phyloP scores from a whole-genome alignment of 2,888 invertebrate genomes.

The Tromatobia lineatoria region DNA sequence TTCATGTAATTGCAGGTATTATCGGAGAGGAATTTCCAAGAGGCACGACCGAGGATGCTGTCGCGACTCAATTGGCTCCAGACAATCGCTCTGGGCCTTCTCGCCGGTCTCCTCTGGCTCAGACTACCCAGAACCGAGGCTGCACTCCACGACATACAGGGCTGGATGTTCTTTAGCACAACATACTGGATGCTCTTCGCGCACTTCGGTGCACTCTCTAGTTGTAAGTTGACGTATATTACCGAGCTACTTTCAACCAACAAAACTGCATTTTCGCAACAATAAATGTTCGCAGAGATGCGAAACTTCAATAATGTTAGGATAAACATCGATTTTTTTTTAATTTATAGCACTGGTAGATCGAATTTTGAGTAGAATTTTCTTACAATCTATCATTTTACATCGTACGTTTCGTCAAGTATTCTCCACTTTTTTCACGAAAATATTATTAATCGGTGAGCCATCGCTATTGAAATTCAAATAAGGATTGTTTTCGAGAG shows the following conservation, averaged over 20 bases:
- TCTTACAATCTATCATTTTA: too few relatives aligned
- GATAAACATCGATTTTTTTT: background rate
- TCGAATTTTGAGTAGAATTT: too few relatives aligned
- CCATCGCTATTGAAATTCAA: too few relatives aligned
- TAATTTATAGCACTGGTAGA: too few relatives aligned
- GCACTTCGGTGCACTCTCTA: conserved; percentile 91
- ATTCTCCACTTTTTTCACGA: too few relatives aligned
- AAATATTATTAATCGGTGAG: too few relatives aligned
- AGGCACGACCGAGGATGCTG: conserved; percentile 91
- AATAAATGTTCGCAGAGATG: too few relatives aligned
- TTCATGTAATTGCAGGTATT: conserved; percentile 86
- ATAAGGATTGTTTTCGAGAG: too few relatives aligned
- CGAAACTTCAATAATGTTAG: background rate
- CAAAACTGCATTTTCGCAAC: background rate
- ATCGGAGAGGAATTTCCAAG: conserved; percentile 91
- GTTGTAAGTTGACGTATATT: conserved; percentile 88
- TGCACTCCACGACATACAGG: conserved; percentile 92
- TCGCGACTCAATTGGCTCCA: conserved; percentile 93
- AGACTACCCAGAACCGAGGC: conserved; percentile 92
- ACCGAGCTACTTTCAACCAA: background rate
- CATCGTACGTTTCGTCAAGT: too few relatives aligned
- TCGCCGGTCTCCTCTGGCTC: conserved; percentile 93
- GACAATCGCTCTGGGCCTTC: conserved; percentile 90
- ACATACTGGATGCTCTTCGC: conserved; percentile 94
- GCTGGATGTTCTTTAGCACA: conserved; percentile 94